Conservation (phyloP, 1,140 invertebrate genomes). For the Stegodyphus mimosarum region DNA sequence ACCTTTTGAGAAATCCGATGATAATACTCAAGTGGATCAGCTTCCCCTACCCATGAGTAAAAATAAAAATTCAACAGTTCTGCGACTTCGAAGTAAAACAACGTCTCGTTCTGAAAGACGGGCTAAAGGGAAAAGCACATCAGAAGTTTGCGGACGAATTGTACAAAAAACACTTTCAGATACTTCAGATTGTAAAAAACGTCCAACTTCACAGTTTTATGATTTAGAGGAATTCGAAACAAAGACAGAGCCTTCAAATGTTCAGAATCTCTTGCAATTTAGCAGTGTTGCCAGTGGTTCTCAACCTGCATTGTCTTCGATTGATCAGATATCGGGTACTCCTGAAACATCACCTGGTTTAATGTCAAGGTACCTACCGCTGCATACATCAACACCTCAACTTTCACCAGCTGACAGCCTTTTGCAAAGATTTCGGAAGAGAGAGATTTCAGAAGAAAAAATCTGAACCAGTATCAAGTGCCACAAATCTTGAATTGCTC, state of each 20-base stretch:
- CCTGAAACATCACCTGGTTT: constrained; percentile 7
- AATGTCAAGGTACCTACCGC: constrained; percentile 1
- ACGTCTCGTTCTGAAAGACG: constrained; percentile 39
- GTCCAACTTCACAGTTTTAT: constrained; percentile 52
- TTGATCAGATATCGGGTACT: constrained; percentile 24
- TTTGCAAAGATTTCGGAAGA: constrained; percentile 78
- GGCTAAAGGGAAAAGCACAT: constrained; percentile 47
- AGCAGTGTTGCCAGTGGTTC: constrained; percentile 34
- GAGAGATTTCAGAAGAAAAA: constrained; percentile 72
- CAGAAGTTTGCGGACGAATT: constrained; percentile 9
- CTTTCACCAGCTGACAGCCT: constrained; percentile 69
- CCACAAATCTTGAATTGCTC: neutral
- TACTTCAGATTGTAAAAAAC: constrained; percentile 17
- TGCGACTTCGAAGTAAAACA: constrained; percentile 31
- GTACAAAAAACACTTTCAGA: neutral
- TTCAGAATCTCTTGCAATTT: neutral
- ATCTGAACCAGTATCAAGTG: neutral
- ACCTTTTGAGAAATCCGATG: constrained; percentile 19
- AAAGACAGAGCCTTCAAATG: neutral
- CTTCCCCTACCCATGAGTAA: constrained; percentile 28
- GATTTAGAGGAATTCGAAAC: constrained; percentile 24
- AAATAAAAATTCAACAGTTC: constrained; percentile 21
- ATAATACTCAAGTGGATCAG: neutral
- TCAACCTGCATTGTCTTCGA: constrained; percentile 29
- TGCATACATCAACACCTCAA: constrained; percentile 50